Conservation (phyloP, 2,113 vertebrate genomes). For the Gasterosteus nipponicus region DNA sequence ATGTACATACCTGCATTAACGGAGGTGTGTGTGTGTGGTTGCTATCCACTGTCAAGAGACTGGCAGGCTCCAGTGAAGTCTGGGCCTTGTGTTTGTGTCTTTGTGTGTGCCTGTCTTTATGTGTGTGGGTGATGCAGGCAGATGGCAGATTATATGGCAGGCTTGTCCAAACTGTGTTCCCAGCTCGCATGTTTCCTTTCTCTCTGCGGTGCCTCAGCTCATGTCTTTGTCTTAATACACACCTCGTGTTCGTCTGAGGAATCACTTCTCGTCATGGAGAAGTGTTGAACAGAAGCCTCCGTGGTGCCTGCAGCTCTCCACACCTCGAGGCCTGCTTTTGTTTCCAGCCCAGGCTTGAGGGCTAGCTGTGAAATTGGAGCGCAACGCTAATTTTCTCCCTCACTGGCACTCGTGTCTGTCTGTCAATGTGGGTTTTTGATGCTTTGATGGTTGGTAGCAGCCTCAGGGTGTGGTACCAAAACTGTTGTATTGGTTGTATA, state of each 20-base stretch:
- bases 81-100: conserved; percentile 39
- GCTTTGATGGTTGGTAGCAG: conserved; percentile 42
- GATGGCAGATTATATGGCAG: conserved; percentile 74
- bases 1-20: conserved; percentile 15
- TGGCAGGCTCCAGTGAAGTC: conserved; percentile 51
- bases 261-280: conserved; percentile 25
- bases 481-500: conserved; percentile 4
- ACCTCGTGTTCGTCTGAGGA: conserved; percentile 28
- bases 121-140: conserved; percentile 57
- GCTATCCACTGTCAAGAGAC: conserved; percentile 33
- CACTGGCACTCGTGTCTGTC: conserved; percentile 42
- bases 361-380: conserved; percentile 56
- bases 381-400: conserved; percentile 55
- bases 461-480: conserved; percentile 24
- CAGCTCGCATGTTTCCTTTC: conserved; percentile 22
- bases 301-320: conserved; percentile 11
- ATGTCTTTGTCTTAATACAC: conserved; percentile 37
- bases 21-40: neutral
- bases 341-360: conserved; percentile 37
- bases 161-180: conserved; percentile 42
- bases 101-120: conserved; percentile 1
- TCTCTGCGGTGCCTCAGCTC: conserved; percentile 15
- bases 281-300: conserved; percentile 15
- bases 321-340: conserved; percentile 48
- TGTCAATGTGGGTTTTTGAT: conserved; percentile 60